Evolutionary conservation across 92 coral and sea anemone genomes (phyloP).

Genomic region (Palythoa heliodiscus): DNA sequence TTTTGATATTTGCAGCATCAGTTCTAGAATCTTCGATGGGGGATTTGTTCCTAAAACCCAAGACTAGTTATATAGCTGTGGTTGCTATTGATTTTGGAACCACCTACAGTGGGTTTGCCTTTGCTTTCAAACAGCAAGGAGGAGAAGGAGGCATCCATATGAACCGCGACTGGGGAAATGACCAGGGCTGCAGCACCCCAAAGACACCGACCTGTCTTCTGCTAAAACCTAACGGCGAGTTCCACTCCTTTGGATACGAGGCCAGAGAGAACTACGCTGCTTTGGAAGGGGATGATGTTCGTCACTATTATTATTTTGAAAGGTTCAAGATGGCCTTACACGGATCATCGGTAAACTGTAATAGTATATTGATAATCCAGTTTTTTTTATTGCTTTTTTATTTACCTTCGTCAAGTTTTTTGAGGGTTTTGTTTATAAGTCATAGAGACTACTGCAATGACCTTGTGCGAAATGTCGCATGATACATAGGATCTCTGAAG

Average conservation of each 20-base stretch:
- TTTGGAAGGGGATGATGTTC: not conserved
- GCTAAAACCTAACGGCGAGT: not conserved
- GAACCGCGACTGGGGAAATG: constrained; percentile 29
- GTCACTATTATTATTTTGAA: constrained; percentile 13
- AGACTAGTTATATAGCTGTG: constrained; percentile 9
- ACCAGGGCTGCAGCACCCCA: constrained; percentile 11
- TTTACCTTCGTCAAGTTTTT: not conserved
- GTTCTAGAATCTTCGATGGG: not conserved
- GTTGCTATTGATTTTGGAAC: constrained; percentile 23
- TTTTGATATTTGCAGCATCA: not conserved
- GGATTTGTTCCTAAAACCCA: not conserved
- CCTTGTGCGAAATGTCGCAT: too few relatives aligned
- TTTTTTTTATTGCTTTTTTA: not conserved
- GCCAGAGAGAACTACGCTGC: constrained; percentile 19
- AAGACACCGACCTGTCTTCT: constrained; percentile 28
- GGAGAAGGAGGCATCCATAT: constrained; percentile 32
- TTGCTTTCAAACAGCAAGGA: constrained; percentile 8
- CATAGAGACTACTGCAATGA: too few relatives aligned
- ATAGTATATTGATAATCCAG: not conserved
- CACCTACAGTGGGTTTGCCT: constrained; percentile 1
- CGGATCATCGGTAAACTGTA: constrained; percentile 11
- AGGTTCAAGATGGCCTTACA: constrained; percentile 30
- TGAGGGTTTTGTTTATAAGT: not conserved
- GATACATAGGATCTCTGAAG: too few relatives aligned
- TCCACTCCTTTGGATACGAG: constrained; percentile 32